A percentile compares a stretch with the other conserved stretches of the same genome.
Evolutionary conservation across 2,113 vertebrate genomes (phyloP).

Genomic region (Verasper variegatus): DNA sequence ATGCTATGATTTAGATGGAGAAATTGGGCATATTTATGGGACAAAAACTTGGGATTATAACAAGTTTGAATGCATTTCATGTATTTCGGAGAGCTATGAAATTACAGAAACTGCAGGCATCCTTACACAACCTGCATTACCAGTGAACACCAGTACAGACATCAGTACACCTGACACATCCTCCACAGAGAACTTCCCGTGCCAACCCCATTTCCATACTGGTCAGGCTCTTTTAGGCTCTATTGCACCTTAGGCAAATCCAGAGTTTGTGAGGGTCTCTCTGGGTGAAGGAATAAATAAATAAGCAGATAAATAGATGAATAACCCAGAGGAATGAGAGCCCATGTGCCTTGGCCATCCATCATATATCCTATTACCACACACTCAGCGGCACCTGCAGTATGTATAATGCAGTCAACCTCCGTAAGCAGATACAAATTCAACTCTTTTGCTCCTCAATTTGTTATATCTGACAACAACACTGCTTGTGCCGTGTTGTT

Average conservation of each 20-base stretch:
- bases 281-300: constrained; percentile 80
- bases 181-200: constrained; percentile 44
- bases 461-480: constrained; percentile 82
- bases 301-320: constrained; percentile 83
- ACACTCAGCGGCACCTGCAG: constrained; percentile 71
- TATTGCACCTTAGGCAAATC: constrained; percentile 64
- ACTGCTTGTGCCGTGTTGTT: constrained; percentile 68
- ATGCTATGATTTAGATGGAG: no score
- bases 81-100: background rate
- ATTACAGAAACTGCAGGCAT: no score
- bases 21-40: no score
- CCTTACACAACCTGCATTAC: background rate
- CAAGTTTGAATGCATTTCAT: background rate
- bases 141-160: constrained; percentile 25
- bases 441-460: constrained; percentile 78
- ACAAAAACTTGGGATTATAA: no score
- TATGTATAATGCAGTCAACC: constrained; percentile 81
- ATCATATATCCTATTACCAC: constrained; percentile 84
- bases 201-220: constrained; percentile 43
- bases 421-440: constrained; percentile 83
- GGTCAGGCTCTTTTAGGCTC: constrained; percentile 15
- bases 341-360: constrained; percentile 75
- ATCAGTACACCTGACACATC: constrained; percentile 30
- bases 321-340: constrained; percentile 77
- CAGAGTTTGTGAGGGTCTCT: constrained; percentile 67